Conservation (phyloP, 2,113 vertebrate genomes). For the Oophaga pumilio region DNA sequence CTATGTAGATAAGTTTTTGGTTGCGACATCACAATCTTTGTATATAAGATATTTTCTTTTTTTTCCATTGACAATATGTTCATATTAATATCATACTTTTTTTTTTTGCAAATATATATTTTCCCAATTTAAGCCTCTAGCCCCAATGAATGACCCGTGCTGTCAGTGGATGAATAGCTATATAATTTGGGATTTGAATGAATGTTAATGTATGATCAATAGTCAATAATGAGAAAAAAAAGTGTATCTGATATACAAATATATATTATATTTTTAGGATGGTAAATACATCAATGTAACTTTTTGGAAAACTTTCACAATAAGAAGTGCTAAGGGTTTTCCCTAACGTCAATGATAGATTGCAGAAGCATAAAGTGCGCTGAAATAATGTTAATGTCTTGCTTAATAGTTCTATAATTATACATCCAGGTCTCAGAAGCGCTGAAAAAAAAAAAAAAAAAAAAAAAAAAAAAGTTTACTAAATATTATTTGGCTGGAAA, state of each 20-base stretch:
- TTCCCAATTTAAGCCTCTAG: background rate
- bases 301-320: background rate
- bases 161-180: background rate
- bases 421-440: background rate
- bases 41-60: too few species aligned
- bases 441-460: background rate
- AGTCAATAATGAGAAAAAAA: too few species aligned
- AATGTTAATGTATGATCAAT: background rate
- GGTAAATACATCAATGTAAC: too few species aligned
- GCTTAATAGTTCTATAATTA: background rate
- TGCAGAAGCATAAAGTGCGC: slow-evolving; percentile 5
- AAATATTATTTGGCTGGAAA: background rate
- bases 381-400: background rate
- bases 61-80: too few species aligned
- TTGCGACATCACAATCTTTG: too few species aligned
- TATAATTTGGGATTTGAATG: background rate
- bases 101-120: too few species aligned
- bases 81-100: too few species aligned
- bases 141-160: background rate
- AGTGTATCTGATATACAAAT: too few species aligned
- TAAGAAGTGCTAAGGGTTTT: background rate
- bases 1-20: too few species aligned
- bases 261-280: too few species aligned
- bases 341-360: background rate
- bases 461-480: background rate